Conservation (phyloP, 2,888 invertebrate genomes). For the Venusia cambrica region DNA sequence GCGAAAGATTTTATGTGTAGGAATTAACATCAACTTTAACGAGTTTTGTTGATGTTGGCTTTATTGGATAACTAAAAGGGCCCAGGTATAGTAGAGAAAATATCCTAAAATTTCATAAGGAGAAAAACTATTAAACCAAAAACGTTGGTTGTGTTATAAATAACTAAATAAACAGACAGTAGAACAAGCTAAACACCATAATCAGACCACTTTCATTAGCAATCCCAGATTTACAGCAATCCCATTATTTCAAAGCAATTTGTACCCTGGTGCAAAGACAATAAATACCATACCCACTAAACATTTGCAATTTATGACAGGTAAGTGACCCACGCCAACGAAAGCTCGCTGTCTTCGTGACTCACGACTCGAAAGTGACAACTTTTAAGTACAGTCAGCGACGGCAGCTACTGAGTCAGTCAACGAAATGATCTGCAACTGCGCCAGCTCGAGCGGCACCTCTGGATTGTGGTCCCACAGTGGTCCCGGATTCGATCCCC, state of each 20-base stretch:
- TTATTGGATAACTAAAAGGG: too few relatives aligned
- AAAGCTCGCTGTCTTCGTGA: constrained; percentile 60
- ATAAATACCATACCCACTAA: constrained; percentile 37
- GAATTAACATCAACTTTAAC: too few relatives aligned
- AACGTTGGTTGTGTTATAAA: too few relatives aligned
- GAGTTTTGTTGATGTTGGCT: too few relatives aligned
- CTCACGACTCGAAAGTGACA: constrained; percentile 69
- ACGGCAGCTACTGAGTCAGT: constrained; percentile 38
- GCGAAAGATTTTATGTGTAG: too few relatives aligned
- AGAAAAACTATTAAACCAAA: constrained; percentile 1
- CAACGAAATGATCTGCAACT: too few relatives aligned
- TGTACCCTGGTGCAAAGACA: constrained; percentile 39
- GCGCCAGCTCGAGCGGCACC: too few relatives aligned
- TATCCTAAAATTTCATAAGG: too few relatives aligned
- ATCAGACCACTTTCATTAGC: constrained; percentile 22
- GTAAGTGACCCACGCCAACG: constrained; percentile 37
- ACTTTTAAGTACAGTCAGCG: constrained; percentile 46
- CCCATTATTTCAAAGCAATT: constrained; percentile 29
- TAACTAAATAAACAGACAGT: constrained; percentile 3
- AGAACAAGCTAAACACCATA: constrained; percentile 14
- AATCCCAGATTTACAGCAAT: constrained; percentile 4
- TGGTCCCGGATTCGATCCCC: too few relatives aligned
- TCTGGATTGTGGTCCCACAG: too few relatives aligned
- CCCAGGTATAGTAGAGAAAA: too few relatives aligned
- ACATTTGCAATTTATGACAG: constrained; percentile 44